Percentiles rank a stretch among this genome's conserved stretches.
These are phyloP conservation scores for Plecturocebus donacophilus DNA, from an alignment of 2,113 vertebrate genomes.

Conservation along the genomic window DNA sequence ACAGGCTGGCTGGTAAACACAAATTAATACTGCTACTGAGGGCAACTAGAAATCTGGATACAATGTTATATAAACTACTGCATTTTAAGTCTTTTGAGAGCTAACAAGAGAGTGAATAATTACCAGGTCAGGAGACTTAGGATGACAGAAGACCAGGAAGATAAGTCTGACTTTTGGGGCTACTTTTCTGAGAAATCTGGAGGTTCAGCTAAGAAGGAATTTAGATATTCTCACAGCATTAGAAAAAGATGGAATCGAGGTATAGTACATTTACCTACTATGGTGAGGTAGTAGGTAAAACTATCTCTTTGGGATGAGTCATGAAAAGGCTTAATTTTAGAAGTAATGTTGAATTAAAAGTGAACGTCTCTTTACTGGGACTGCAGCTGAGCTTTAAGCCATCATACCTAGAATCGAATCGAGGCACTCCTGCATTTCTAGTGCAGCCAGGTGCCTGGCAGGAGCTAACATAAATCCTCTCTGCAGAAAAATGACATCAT, in stretches of 20 bases:
- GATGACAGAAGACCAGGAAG: neutral
- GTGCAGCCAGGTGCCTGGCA: neutral
- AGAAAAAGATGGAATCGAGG: neutral
- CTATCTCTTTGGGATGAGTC: neutral
- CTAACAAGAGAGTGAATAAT: neutral
- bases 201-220: neutral
- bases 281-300: neutral
- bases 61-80: neutral
- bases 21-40: neutral
- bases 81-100: neutral
- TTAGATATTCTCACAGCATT: neutral
- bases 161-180: neutral
- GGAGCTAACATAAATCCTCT: neutral
- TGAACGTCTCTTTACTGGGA: neutral
- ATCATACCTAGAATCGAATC: too few relatives aligned
- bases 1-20: neutral
- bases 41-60: neutral
- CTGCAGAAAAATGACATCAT: neutral
- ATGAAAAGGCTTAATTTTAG: neutral
- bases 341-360: neutral
- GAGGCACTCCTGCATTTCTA: neutral
- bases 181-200: neutral
- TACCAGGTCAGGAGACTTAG: neutral
- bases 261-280: neutral
- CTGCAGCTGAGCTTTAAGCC: neutral